Base-by-base conservation (phyloP, 2,113 vertebrate genomes). In the Phoxinus phoxinus region DNA sequence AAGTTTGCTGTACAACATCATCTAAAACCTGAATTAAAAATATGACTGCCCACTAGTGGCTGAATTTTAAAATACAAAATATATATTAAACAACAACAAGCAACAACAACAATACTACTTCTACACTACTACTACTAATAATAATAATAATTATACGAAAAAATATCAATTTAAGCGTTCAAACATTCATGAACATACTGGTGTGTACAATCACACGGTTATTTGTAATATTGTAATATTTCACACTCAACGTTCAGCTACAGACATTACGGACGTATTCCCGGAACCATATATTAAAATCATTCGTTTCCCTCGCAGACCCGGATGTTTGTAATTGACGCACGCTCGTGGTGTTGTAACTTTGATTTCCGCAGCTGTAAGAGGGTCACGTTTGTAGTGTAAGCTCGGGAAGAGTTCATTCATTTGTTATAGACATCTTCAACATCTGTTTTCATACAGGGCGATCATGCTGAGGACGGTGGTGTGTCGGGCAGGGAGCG, bases 381-480 rank as follows among this genome's bases (percentile, higher is more conserved):
- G 79, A 88, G 92, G 92, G 93, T 93, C 90, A 92, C 90, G 87
- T 85, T 90, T 88, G 85, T 48, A 76, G 37, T 25, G 56, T 30
- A 41, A 74, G 25, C 80, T 71, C 37, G 15, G 0, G 71, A 67
- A 44, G 27, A 79, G 46, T 53, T 30, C 6, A 65, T 85, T 63
- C 12, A 61, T 74, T 67, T 69, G 83, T 6, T 15, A 2, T 19
- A 41, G 6, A n/a, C 15, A 25, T 23, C 6, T 75, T 3, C 8
- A 5, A 15, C 23, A 23, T 35, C 19, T 46, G 35, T 37, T 67
- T 51, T 1, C 1, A 35, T 21, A 11, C 0, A 1, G 3, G 0
- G 7, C 46, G 6, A 89, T 0, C 1, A 95, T 95, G 94, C 30
- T 95, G 2, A 92, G 94, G 23, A 91, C 93, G 12, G 86, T 93